These are phyloP conservation scores for Takifugu flavidus DNA, from an alignment of 2,113 vertebrate species.

Conservation along the genomic window DNA sequence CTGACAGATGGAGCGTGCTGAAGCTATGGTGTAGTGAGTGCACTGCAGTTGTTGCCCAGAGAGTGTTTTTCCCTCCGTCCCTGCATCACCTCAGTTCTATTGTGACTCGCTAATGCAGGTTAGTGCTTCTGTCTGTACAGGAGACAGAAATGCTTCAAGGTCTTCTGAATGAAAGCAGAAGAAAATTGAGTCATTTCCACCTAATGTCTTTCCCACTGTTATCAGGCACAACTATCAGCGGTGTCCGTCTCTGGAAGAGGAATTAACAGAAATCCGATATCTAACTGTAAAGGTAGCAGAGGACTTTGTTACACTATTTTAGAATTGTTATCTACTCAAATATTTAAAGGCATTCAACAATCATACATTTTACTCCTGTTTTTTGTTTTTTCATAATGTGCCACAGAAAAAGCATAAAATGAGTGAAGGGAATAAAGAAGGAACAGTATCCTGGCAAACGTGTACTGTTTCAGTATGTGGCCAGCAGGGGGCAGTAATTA, in stretches of 20 bases:
- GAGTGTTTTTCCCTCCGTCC: conserved; percentile 8
- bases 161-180: conserved; percentile 16
- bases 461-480: too few species aligned
- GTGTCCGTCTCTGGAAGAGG: not conserved
- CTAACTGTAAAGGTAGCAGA: too few species aligned
- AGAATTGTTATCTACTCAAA: too few species aligned
- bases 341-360: too few species aligned
- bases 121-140: conserved; percentile 12
- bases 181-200: not conserved
- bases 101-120: conserved; percentile 32
- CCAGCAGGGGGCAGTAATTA: conserved; percentile 53
- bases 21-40: conserved; percentile 13
- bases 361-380: too few species aligned
- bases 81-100: conserved; percentile 10
- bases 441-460: too few species aligned
- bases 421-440: too few species aligned
- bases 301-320: too few species aligned
- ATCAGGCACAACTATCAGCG: not conserved
- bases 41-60: conserved; percentile 32
- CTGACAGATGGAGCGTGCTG: conserved; percentile 3
- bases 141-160: conserved; percentile 30
- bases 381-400: too few species aligned
- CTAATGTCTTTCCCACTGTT: conserved; percentile 1
- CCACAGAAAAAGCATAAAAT: too few species aligned
- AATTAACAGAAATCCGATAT: too few species aligned